These are phyloP conservation scores for Aleadryas rufinucha DNA, from an alignment of 2,113 vertebrate genomes.

Conservation along the genomic window DNA sequence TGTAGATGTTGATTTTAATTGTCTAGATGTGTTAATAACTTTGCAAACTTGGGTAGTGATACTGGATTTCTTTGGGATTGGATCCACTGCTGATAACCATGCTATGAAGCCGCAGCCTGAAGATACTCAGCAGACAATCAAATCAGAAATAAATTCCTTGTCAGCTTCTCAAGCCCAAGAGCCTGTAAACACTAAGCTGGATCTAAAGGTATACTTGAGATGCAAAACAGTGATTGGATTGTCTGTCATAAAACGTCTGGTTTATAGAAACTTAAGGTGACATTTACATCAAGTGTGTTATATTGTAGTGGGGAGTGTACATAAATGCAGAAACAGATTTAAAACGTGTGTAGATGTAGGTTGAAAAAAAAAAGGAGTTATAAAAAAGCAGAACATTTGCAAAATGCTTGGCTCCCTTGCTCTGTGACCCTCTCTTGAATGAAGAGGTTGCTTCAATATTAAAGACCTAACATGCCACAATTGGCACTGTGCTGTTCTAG, in stretches of 20 bases:
- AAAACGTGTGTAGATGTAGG: not conserved
- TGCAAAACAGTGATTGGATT: not conserved
- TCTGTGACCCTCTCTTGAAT: not conserved
- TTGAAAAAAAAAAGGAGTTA: not conserved
- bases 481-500: not conserved
- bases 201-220: conserved; percentile 85
- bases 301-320: not conserved
- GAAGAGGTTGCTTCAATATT: not conserved
- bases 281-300: not conserved
- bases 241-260: not conserved
- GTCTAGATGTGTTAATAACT: conserved; percentile 93
- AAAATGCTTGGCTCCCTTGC: not conserved
- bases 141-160: conserved; percentile 50
- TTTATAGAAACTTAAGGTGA: not conserved
- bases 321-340: not conserved
- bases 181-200: conserved; percentile 86
- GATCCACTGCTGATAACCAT: conserved; percentile 96
- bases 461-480: not conserved
- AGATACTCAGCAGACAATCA: conserved; percentile 68
- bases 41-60: conserved; percentile 98
- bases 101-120: conserved; percentile 75
- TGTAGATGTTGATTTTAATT: conserved; percentile 96
- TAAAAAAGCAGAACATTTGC: not conserved
- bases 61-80: conserved; percentile 96
- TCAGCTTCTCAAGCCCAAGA: conserved; percentile 67